phyloP scores from a whole-genome alignment of 2,888 invertebrate genomes.

The Pammene fasciana region DNA sequence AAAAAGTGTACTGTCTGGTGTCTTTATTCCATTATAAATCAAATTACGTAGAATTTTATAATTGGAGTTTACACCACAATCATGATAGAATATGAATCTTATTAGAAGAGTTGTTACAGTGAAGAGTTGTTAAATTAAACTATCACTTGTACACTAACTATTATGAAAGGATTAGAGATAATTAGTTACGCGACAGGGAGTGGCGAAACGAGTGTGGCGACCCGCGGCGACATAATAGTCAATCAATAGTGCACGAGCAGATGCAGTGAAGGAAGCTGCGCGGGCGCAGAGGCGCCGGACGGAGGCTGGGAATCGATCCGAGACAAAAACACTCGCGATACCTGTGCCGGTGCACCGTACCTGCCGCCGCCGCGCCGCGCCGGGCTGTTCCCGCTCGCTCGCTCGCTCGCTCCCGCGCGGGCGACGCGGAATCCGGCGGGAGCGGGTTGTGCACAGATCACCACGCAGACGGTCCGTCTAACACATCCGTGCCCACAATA shows the following conservation, averaged over 20 bases:
- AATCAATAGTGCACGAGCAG: conserved; percentile 22
- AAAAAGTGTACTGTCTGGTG: too few relatives aligned
- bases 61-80: too few relatives aligned
- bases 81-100: too few relatives aligned
- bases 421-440: conserved; percentile 45
- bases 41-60: too few relatives aligned
- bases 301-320: conserved; percentile 39
- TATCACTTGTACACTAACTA: background rate
- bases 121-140: too few relatives aligned
- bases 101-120: too few relatives aligned
- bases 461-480: background rate
- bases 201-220: background rate
- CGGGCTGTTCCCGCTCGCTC: conserved; percentile 8
- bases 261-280: conserved; percentile 12
- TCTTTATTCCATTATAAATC: too few relatives aligned
- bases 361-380: conserved; percentile 7
- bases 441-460: conserved; percentile 44
- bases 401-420: conserved; percentile 12
- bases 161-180: conserved; percentile 9
- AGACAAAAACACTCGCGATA: conserved; percentile 38
- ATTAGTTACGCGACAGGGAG: conserved; percentile 4
- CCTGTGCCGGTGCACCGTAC: conserved; percentile 37
- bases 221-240: conserved; percentile 27
- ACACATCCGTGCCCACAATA: background rate
- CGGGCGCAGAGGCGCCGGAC: background rate